Conservation (phyloP, 2,113 vertebrate genomes). For the Campylorhamphus procurvoides region DNA sequence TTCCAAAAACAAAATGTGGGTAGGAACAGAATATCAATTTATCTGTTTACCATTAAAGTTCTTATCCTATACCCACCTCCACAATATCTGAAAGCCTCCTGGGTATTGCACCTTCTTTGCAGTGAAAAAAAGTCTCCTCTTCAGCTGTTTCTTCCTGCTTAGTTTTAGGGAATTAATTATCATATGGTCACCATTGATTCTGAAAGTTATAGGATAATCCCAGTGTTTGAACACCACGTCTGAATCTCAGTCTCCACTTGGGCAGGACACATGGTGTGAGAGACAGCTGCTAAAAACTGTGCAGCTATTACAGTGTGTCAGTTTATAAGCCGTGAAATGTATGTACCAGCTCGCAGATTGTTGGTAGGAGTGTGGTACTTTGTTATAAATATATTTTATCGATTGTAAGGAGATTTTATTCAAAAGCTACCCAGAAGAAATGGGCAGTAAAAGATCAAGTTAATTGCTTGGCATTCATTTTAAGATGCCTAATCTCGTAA, state of each 20-base stretch:
- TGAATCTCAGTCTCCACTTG: slow-evolving; percentile 53
- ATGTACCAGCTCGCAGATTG: slow-evolving; percentile 58
- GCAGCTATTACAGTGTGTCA: slow-evolving; percentile 60
- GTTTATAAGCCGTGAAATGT: slow-evolving; percentile 60
- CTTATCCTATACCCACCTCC: background rate
- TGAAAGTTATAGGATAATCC: slow-evolving; percentile 50
- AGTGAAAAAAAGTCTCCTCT: background rate
- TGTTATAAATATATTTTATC: slow-evolving; percentile 63
- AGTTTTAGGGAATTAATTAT: slow-evolving; percentile 16
- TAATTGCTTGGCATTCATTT: slow-evolving; percentile 11
- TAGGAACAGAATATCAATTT: background rate
- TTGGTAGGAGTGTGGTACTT: slow-evolving; percentile 65
- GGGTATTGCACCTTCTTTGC: background rate
- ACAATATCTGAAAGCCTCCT: background rate
- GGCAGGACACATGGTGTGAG: slow-evolving; percentile 65
- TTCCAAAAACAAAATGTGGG: background rate
- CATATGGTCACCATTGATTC: background rate
- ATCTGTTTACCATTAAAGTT: background rate
- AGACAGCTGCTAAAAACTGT: slow-evolving; percentile 67
- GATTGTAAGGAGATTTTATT: slow-evolving; percentile 55
- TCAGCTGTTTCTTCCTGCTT: slow-evolving; percentile 11
- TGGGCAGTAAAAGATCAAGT: slow-evolving; percentile 48
- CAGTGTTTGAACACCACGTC: slow-evolving; percentile 38
- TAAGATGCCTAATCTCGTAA: background rate
- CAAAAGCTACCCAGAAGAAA: slow-evolving; percentile 33